Percentiles rank a stretch among this genome's conserved stretches.
Evolutionary conservation across 2,113 vertebrate species (phyloP).

Genomic region (Panthera leo): DNA sequence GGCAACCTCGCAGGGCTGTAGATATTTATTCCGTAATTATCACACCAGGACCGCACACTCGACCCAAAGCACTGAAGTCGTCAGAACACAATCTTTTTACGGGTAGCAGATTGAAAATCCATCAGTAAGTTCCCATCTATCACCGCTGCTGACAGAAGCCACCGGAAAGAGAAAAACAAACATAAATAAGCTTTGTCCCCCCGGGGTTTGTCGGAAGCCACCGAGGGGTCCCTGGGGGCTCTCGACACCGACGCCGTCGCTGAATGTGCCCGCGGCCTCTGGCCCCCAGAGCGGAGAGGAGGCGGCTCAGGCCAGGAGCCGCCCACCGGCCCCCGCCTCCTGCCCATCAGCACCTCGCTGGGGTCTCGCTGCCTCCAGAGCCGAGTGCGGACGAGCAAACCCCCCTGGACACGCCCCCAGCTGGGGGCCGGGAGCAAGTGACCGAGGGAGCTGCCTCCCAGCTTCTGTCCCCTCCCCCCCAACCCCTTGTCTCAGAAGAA

Average conservation of each 20-base stretch:
- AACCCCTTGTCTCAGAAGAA: neutral
- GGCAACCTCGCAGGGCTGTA: neutral
- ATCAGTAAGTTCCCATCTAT: neutral
- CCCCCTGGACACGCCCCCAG: accelerated
- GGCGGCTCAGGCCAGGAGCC: accelerated
- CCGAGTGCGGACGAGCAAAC: neutral
- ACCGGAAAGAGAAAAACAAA: neutral
- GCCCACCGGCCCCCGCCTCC: accelerated
- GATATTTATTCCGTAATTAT: neutral
- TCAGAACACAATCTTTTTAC: constrained; percentile 43
- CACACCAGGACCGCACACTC: neutral
- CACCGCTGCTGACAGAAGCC: constrained; percentile 14
- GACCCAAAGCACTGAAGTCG: neutral
- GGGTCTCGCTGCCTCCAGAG: too few species aligned
- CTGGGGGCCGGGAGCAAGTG: accelerated
- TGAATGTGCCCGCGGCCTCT: neutral
- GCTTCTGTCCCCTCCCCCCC: accelerated
- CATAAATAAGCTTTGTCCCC: neutral
- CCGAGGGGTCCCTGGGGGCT: neutral
- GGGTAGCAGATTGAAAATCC: constrained; percentile 51
- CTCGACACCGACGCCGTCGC: accelerated
- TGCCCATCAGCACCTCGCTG: accelerated
- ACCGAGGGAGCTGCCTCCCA: accelerated
- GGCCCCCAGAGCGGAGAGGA: accelerated
- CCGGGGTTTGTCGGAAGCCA: accelerated